phyloP scores from a whole-genome alignment of 92 coral and sea anemone genomes.

The Palythoa caribaeorum region DNA sequence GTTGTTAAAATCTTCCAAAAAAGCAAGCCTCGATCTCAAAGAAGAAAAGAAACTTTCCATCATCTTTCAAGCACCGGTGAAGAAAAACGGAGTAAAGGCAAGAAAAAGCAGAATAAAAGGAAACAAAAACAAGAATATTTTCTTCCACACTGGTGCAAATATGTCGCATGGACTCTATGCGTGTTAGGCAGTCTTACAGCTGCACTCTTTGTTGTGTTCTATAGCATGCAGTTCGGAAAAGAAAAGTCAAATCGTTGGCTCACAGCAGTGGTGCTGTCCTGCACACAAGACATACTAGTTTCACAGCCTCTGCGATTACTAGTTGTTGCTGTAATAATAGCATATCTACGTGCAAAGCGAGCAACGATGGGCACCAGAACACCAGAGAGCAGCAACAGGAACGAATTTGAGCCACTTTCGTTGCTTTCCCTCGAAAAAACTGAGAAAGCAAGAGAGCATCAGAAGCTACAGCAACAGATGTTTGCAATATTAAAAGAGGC shows the following conservation, averaged over 20 bases:
- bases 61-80: not conserved
- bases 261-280: slow-evolving; percentile 52
- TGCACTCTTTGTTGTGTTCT: slow-evolving; percentile 55
- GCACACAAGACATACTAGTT: slow-evolving; percentile 50
- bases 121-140: not conserved
- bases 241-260: slow-evolving; percentile 67
- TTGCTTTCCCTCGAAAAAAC: slow-evolving; percentile 30
- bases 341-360: slow-evolving; percentile 20
- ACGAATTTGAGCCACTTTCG: slow-evolving; percentile 8
- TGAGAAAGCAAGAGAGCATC: slow-evolving; percentile 31
- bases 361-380: not conserved
- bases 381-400: not conserved
- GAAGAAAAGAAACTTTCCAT: too few relatives aligned
- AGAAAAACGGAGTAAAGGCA: not conserved
- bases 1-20: slow-evolving; percentile 51
- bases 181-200: slow-evolving; percentile 36
- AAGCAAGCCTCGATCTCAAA: slow-evolving; percentile 24
- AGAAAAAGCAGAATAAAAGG: not conserved
- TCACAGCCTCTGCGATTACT: slow-evolving; percentile 57
- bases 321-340: slow-evolving; percentile 25
- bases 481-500: slow-evolving; percentile 19
- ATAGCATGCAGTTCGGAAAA: slow-evolving; percentile 52
- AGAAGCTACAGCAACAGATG: slow-evolving; percentile 28
- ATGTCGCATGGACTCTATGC: slow-evolving; percentile 58
- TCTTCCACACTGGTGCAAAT: slow-evolving; percentile 57